Conservation (phyloP, 1,140 invertebrate species). For the Lepidurus couesii region DNA sequence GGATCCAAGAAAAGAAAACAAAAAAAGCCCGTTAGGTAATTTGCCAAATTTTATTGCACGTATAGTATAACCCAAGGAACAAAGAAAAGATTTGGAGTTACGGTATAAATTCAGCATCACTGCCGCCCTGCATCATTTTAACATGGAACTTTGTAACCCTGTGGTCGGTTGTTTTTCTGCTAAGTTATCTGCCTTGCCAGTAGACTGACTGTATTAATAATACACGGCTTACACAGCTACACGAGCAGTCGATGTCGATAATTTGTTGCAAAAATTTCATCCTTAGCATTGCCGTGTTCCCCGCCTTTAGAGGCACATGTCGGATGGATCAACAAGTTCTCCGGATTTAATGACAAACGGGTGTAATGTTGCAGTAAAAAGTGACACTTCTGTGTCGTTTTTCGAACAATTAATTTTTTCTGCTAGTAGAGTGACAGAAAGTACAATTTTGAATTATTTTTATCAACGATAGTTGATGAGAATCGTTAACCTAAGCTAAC, state of each 20-base stretch:
- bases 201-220: conserved; percentile 17
- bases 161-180: neutral
- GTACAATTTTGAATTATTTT: no score
- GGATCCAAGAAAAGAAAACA: neutral
- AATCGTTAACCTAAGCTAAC: no score
- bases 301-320: no score
- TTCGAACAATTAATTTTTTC: no score
- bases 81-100: neutral
- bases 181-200: conserved; percentile 3
- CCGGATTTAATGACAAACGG: no score
- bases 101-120: conserved; percentile 15
- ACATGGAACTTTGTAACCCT: conserved; percentile 14
- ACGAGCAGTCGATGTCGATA: neutral
- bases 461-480: no score
- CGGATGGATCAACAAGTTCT: no score
- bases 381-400: no score
- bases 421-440: no score
- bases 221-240: conserved; percentile 11
- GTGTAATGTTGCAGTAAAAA: no score
- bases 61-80: neutral
- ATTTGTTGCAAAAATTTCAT: no score
- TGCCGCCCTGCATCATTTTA: neutral
- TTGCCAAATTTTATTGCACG: conserved; percentile 1
- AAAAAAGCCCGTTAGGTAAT: neutral
- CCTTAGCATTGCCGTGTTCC: no score